Evolutionary conservation across 2,888 invertebrate genomes (phyloP).

Genomic region (Limnephilus lunatus): DNA sequence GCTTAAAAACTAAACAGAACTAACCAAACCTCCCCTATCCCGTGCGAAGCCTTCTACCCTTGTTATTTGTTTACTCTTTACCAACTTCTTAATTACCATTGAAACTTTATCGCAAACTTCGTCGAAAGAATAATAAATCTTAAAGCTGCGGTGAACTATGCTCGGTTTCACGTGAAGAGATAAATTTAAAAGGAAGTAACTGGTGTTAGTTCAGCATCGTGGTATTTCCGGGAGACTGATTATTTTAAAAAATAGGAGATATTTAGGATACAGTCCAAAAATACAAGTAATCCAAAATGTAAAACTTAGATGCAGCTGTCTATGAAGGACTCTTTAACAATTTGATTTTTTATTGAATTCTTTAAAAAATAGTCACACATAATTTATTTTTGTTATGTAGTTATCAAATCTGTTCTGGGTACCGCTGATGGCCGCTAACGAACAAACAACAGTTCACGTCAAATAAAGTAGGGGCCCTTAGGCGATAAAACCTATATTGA

Average conservation of each 20-base stretch:
- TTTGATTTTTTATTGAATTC: too few species aligned
- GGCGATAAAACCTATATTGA: too few species aligned
- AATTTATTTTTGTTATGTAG: too few species aligned
- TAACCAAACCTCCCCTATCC: not conserved
- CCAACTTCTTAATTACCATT: conserved; percentile 30
- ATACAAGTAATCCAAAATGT: too few species aligned
- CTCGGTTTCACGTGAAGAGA: not conserved
- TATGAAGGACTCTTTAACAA: too few species aligned
- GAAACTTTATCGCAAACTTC: conserved; percentile 8
- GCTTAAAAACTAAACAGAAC: conserved; percentile 6
- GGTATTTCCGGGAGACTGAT: not conserved
- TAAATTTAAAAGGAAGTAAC: not conserved
- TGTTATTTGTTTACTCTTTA: conserved; percentile 12
- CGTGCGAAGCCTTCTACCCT: not conserved
- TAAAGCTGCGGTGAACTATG: not conserved
- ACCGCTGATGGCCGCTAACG: too few species aligned
- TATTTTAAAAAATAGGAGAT: not conserved
- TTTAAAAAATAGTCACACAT: too few species aligned
- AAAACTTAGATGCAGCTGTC: too few species aligned
- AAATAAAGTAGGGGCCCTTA: too few species aligned
- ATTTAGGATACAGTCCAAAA: not conserved
- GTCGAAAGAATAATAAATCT: conserved; percentile 30
- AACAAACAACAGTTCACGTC: too few species aligned
- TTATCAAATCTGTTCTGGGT: too few species aligned
- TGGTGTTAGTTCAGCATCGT: not conserved